Conservation (phyloP, 2,797 vertebrate species). For the Gobionotothen gibberifrons region DNA sequence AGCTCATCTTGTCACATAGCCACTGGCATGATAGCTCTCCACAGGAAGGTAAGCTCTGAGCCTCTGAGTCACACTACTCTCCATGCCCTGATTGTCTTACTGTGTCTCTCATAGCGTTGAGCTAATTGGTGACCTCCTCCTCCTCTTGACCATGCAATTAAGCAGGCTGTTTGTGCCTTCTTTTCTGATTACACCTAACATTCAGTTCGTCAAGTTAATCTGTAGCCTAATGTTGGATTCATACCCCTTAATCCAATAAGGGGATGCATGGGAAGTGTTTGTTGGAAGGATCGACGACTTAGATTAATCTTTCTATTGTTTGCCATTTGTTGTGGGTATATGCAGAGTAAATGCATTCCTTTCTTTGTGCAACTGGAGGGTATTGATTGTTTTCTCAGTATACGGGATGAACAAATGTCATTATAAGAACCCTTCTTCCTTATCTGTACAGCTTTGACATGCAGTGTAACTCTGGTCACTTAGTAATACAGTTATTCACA, state of each 20-base stretch:
- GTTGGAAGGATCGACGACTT: conserved; percentile 32
- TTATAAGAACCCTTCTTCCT: background rate
- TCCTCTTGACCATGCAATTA: conserved; percentile 52
- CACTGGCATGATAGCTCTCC: conserved; percentile 60
- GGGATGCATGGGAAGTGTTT: conserved; percentile 46
- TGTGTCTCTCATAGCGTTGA: conserved; percentile 14
- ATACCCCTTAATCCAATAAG: conserved; percentile 67
- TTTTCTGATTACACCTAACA: conserved; percentile 50
- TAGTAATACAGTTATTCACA: conserved; percentile 55
- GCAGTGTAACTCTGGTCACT: conserved; percentile 28
- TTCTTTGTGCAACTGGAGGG: conserved; percentile 23
- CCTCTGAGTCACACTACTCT: conserved; percentile 29
- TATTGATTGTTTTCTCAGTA: conserved; percentile 30
- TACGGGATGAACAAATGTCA: conserved; percentile 11
- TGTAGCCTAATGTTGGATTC: conserved; percentile 58
- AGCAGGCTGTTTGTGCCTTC: conserved; percentile 31
- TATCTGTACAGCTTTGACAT: conserved; percentile 9
- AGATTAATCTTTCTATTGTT: conserved; percentile 65
- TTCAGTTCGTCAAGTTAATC: conserved; percentile 62
- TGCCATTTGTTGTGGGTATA: conserved; percentile 28
- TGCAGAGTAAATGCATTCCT: conserved; percentile 27
- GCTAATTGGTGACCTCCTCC: conserved; percentile 32
- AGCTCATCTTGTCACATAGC: conserved; percentile 71
- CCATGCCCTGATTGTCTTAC: conserved; percentile 25
- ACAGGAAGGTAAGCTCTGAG: conserved; percentile 67